A percentile compares a stretch with the other conserved stretches of the same genome.
phyloP scores from a whole-genome alignment of 1,140 invertebrate species.

The Geopemphigus sp. region DNA sequence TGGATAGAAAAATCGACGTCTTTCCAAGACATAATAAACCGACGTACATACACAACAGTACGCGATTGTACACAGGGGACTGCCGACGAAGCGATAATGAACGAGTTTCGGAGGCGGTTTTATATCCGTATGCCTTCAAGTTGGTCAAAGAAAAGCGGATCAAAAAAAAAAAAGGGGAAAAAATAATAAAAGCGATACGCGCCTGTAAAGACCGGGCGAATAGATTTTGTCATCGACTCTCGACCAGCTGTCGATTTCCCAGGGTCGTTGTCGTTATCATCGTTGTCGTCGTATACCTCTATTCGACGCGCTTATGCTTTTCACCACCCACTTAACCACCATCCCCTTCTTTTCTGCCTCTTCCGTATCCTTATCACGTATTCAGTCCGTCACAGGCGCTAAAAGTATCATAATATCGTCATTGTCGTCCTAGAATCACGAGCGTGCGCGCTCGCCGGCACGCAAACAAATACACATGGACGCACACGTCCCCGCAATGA shows the following conservation, averaged over 20 bases:
- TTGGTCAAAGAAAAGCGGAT: constrained; percentile 24
- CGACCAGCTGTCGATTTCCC: constrained; percentile 42
- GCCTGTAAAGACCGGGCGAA: constrained; percentile 2
- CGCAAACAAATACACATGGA: neutral
- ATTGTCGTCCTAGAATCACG: neutral
- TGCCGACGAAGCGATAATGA: neutral
- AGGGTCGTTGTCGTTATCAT: neutral
- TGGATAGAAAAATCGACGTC: too few species aligned
- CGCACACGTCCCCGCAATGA: neutral
- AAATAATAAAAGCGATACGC: neutral
- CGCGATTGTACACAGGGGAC: neutral
- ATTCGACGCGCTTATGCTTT: neutral
- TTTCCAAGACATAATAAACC: neutral
- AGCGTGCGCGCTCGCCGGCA: too few species aligned
- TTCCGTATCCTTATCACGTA: constrained; percentile 35
- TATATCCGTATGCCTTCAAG: neutral
- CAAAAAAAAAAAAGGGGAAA: constrained; percentile 1
- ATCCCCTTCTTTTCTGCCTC: neutral
- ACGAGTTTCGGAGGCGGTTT: neutral
- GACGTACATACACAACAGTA: neutral
- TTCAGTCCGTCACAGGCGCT: constrained; percentile 25
- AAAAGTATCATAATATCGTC: constrained; percentile 38
- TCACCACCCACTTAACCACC: too few species aligned
- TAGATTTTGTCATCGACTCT: constrained; percentile 27
- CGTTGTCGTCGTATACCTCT: neutral